Percentiles rank a stretch among this genome's conserved stretches.
phyloP scores from a whole-genome alignment of 2,888 invertebrate species.

The Epinotia nisella region DNA sequence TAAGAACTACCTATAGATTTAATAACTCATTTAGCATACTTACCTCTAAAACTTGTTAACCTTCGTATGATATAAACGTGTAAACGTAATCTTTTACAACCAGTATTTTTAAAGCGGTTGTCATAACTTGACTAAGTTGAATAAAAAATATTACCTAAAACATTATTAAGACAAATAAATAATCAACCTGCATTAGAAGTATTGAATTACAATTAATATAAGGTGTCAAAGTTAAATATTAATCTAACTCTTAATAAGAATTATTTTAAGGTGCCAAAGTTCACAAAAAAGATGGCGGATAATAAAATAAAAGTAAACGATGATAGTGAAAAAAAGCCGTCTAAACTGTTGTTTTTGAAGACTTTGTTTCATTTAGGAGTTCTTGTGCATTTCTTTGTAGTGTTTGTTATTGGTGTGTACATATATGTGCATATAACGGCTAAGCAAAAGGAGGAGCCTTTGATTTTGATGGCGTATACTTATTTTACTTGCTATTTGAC shows the following conservation, averaged over 20 bases:
- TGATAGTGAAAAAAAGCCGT: neutral
- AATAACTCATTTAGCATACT: no score
- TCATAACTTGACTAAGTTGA: neutral
- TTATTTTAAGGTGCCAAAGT: neutral
- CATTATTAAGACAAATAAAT: no score
- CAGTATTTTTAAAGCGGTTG: neutral
- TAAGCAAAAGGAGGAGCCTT: neutral
- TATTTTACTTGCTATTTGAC: conserved; percentile 16
- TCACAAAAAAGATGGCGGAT: conserved; percentile 3
- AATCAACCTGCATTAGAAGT: no score
- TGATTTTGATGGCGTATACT: conserved; percentile 9
- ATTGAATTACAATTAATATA: no score
- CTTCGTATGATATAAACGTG: no score
- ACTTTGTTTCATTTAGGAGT: neutral
- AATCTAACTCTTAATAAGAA: neutral
- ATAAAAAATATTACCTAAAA: neutral
- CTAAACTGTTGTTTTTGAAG: neutral
- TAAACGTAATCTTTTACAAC: neutral
- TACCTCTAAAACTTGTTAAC: no score
- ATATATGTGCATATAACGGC: neutral
- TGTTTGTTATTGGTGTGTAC: conserved; percentile 8
- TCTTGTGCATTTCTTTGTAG: neutral
- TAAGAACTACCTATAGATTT: no score
- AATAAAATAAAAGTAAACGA: neutral
- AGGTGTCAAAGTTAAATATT: no score